Evolutionary conservation across 2,888 invertebrate genomes (phyloP), one percentile per base, ranked within the genome.

Genomic region (Pachycephus smyrnensis): DNA sequence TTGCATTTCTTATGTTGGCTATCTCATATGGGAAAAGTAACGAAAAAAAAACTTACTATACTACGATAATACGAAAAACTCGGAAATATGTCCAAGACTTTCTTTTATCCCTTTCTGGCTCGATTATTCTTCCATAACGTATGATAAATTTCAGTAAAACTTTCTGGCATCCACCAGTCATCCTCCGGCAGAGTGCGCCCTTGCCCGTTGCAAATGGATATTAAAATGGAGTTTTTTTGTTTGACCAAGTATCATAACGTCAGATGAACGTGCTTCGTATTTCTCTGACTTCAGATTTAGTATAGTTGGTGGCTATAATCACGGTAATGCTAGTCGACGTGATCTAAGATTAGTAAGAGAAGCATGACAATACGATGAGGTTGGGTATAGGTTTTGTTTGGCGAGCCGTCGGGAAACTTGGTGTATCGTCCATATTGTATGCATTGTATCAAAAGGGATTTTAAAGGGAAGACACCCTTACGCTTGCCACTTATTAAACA

Each of bases 381-480:
- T 55, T 55, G 23, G 23, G 55, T 2, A 55, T 55, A 55, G 55
- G 55, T 23, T 23, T 55, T 55, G 55, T 55, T 55, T 55, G 55
- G 55, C 23, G 55, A 55, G 23, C 55, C 55, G 55, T 55, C 55
- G 23, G 55, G 55, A 55, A 55, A 23, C 23, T 55, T 23, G 55
- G 55, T 55, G 55, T 55, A 23, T 55, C 23, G 23, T 23, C 23
- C 23, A 55, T 55, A 55, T 55, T 55, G 9, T 55, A 23, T 23
- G 23, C 23, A 55, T 55, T 55, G 55, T 55, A 55, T 55, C 23
- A 23, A 55, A 55, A 55, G 71, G 71, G 71, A 71, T 33, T 71
- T 71, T 71, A 71, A 71, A 71, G 71, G 71, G 71, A 71, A 9
- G 71, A 33, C 15, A 71, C 71, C 71, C 71, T 71, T 71, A 32